Percentiles rank a stretch among this genome's conserved stretches.
Evolutionary conservation across 2,797 vertebrate genomes (phyloP).

Genomic region (Phyllotis vaccarum): DNA sequence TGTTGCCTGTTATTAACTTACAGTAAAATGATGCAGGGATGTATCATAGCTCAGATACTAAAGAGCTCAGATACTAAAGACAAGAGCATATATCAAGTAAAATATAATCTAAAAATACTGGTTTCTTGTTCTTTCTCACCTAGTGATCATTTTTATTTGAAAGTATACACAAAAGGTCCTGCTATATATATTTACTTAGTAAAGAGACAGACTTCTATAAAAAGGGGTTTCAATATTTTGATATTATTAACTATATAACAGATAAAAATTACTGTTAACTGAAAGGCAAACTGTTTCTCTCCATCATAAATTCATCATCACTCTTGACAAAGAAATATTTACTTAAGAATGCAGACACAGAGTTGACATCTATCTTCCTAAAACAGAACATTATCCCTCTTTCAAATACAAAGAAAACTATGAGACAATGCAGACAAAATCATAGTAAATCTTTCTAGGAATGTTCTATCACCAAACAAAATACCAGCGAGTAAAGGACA

Average conservation of each 20-base stretch:
- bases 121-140: slow-evolving; percentile 26
- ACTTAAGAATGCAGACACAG: slow-evolving; percentile 9
- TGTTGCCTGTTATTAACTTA: neutral
- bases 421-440: slow-evolving; percentile 86
- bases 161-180: neutral
- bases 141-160: neutral
- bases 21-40: neutral
- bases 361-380: slow-evolving; percentile 78
- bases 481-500: slow-evolving; percentile 23
- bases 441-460: slow-evolving; percentile 86
- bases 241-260: slow-evolving; percentile 22
- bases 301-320: neutral
- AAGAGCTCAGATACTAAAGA: slow-evolving; percentile 43
- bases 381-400: slow-evolving; percentile 75
- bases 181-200: neutral
- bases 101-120: neutral
- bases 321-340: neutral
- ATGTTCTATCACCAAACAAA: slow-evolving; percentile 84
- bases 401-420: slow-evolving; percentile 84
- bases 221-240: neutral
- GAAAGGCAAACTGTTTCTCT: slow-evolving; percentile 35
- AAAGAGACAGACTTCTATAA: slow-evolving; percentile 2
- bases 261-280: slow-evolving; percentile 44
- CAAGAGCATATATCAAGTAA: slow-evolving; percentile 44
- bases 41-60: neutral